Percentiles rank a stretch among this genome's conserved stretches.
These are phyloP conservation scores for Phyllotreta cruciferae DNA, from an alignment of 2,888 invertebrate genomes.

Conservation along the genomic window DNA sequence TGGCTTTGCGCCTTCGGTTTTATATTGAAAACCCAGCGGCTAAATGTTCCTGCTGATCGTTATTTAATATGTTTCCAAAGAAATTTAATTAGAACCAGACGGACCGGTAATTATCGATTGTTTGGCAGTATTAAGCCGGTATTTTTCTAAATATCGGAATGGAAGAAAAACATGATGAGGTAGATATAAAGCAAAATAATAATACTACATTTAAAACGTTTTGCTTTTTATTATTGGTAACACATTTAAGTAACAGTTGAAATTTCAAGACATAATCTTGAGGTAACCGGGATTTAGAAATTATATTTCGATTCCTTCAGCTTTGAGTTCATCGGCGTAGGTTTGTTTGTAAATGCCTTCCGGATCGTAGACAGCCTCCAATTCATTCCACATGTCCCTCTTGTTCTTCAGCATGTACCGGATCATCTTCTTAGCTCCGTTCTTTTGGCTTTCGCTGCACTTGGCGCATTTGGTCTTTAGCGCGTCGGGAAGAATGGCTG, in stretches of 20 bases:
- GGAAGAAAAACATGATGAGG: background rate
- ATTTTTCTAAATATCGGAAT: slow-evolving; percentile 1
- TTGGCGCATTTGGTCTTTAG: slow-evolving; percentile 69
- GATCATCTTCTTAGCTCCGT: slow-evolving; percentile 68
- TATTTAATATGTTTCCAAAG: slow-evolving; percentile 1
- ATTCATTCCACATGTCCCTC: slow-evolving; percentile 67
- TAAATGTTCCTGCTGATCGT: background rate
- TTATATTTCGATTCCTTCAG: slow-evolving; percentile 51
- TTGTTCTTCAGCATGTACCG: slow-evolving; percentile 70
- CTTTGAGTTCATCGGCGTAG: slow-evolving; percentile 67
- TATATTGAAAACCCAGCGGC: background rate
- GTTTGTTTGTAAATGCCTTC: slow-evolving; percentile 68
- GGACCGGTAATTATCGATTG: background rate
- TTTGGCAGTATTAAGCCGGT: background rate
- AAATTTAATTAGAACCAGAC: background rate
- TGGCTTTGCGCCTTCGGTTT: background rate
- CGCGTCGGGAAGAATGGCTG: slow-evolving; percentile 74
- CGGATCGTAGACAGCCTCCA: slow-evolving; percentile 73
- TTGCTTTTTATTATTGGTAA: background rate
- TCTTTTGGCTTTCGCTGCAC: slow-evolving; percentile 70
- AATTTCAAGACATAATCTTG: background rate
- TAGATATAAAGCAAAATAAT: no score
- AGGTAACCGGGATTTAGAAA: background rate
- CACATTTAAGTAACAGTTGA: background rate
- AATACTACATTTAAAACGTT: background rate